Percentiles rank a stretch among this genome's conserved stretches.
phyloP scores from a whole-genome alignment of 2,888 invertebrate genomes.

The Heteromurus nitidus region DNA sequence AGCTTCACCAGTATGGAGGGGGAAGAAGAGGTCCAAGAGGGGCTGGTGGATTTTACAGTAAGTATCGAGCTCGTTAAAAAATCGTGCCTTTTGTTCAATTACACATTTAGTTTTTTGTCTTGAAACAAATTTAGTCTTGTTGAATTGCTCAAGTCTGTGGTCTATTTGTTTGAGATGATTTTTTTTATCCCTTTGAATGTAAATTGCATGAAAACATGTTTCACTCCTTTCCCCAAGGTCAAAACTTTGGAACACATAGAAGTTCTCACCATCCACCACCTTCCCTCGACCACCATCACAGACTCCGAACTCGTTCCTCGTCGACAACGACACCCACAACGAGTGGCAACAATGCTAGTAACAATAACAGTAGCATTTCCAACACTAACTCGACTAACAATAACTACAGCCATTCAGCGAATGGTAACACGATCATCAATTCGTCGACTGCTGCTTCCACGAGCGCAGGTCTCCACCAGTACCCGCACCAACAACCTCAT shows the following conservation, averaged over 20 bases:
- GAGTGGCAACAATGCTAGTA: conserved; percentile 21
- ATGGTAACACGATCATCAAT: background rate
- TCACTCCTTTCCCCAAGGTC: conserved; percentile 44
- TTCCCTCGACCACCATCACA: conserved; percentile 47
- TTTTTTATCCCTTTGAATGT: background rate
- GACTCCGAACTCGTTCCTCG: conserved; percentile 44
- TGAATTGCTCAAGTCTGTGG: background rate
- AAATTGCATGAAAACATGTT: too few relatives aligned
- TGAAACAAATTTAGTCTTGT: too few relatives aligned
- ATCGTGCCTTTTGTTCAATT: too few relatives aligned
- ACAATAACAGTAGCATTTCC: conserved; percentile 25
- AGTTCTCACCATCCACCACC: conserved; percentile 50
- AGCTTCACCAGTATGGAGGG: conserved; percentile 65
- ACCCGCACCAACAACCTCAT: conserved; percentile 59
- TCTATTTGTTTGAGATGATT: background rate
- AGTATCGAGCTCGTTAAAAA: too few relatives aligned
- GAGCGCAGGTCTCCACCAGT: conserved; percentile 43
- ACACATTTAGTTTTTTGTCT: background rate
- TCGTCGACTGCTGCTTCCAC: conserved; percentile 14
- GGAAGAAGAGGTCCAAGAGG: conserved; percentile 57
- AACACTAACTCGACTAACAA: conserved; percentile 28
- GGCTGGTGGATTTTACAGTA: conserved; percentile 65
- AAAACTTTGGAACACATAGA: conserved; percentile 62
- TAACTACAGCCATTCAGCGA: conserved; percentile 31
- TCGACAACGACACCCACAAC: conserved; percentile 29